Conservation (phyloP, 2,113 vertebrate genomes). For the Elephas maximus region DNA sequence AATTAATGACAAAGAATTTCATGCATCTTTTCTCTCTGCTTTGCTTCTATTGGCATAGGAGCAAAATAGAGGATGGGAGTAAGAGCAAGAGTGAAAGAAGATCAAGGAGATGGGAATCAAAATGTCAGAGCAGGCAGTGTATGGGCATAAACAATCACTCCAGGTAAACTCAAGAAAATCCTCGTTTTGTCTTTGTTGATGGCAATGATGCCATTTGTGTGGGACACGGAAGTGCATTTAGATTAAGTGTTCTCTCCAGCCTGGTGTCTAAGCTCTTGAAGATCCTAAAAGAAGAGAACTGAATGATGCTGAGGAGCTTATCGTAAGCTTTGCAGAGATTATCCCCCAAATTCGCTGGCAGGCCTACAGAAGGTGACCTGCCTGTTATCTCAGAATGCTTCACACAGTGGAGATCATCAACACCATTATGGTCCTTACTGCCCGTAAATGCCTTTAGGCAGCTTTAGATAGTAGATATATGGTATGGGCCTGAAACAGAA, state of each 20-base stretch:
- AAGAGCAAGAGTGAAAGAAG: neutral
- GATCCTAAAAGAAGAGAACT: constrained; percentile 81
- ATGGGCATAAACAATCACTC: neutral
- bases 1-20: neutral
- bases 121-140: neutral
- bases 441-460: constrained; percentile 87
- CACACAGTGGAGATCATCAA: constrained; percentile 82
- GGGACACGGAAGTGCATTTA: constrained; percentile 55
- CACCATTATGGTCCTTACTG: constrained; percentile 77
- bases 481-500: constrained; percentile 69
- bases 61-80: neutral
- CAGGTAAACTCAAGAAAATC: constrained; percentile 61
- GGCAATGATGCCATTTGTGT: constrained; percentile 51
- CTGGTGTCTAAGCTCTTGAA: constrained; percentile 78
- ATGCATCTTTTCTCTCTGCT: neutral
- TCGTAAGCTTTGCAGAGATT: constrained; percentile 87
- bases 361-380: constrained; percentile 86
- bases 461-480: constrained; percentile 86
- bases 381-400: constrained; percentile 85
- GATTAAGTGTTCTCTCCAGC: constrained; percentile 77
- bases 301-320: constrained; percentile 84
- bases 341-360: constrained; percentile 84
- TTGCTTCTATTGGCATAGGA: neutral
- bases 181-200: constrained; percentile 63
- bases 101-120: constrained; percentile 41